Conservation (phyloP, 2,113 vertebrate species). For the Promerops cafer region DNA sequence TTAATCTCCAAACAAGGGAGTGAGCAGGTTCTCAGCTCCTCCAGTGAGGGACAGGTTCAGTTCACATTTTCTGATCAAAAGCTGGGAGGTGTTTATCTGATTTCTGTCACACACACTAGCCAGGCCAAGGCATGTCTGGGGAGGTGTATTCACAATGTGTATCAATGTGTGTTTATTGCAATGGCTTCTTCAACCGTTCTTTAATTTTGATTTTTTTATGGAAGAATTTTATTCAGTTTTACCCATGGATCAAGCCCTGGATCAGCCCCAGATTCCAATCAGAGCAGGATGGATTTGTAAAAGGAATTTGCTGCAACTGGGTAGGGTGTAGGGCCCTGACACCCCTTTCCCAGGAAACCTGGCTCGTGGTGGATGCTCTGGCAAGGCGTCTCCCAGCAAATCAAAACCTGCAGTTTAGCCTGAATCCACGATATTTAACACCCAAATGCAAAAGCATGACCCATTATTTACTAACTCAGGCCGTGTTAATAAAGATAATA, state of each 20-base stretch:
- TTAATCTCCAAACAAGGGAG: background rate
- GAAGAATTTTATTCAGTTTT: background rate
- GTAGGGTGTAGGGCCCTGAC: background rate
- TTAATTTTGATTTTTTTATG: background rate
- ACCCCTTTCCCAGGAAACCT: background rate
- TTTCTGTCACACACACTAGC: background rate
- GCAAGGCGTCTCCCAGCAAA: background rate
- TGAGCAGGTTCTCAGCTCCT: background rate
- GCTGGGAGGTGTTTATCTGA: background rate
- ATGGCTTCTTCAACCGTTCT: background rate
- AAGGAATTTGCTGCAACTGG: background rate
- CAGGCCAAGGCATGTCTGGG: background rate
- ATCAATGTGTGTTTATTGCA: background rate
- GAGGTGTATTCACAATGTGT: background rate
- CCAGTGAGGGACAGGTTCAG: background rate
- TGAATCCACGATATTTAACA: background rate
- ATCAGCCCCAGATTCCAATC: background rate
- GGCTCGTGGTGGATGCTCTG: background rate
- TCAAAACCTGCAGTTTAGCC: background rate
- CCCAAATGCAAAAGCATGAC: background rate
- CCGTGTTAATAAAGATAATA: constrained; percentile 42
- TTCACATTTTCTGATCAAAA: background rate
- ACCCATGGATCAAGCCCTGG: background rate
- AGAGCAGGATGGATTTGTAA: background rate
- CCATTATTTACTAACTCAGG: constrained; percentile 23